Evolutionary conservation across 2,113 vertebrate species (phyloP).

Genomic region (Charadrius vociferus): DNA sequence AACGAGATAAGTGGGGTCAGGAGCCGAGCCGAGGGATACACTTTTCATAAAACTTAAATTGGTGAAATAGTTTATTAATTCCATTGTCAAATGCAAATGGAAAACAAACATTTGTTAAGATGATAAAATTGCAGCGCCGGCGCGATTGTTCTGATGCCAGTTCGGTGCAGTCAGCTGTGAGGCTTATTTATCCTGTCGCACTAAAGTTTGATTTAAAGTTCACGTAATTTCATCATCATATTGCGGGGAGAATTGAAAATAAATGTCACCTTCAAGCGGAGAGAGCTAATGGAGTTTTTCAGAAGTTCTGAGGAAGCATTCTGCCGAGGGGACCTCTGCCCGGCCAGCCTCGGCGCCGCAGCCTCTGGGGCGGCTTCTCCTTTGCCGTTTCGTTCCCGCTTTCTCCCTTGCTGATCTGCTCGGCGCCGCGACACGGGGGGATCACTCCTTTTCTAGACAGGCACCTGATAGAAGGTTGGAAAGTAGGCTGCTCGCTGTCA

Average conservation of each 20-base stretch:
- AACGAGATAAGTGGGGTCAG: not conserved
- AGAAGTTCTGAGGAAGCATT: not conserved
- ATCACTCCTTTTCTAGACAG: not conserved
- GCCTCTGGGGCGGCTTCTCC: not conserved
- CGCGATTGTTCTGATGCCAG: not conserved
- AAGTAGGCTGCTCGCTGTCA: not conserved
- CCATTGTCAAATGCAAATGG: conserved; percentile 58
- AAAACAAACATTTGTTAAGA: conserved; percentile 67
- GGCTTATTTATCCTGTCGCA: not conserved
- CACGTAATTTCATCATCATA: not conserved
- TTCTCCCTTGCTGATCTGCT: not conserved
- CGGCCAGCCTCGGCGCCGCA: not conserved
- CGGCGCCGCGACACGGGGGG: fast-evolving
- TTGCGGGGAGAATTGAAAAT: conserved; percentile 56
- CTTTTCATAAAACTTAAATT: conserved; percentile 25
- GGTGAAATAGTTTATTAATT: conserved; percentile 50
- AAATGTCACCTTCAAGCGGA: conserved; percentile 27
- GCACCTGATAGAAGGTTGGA: fast-evolving
- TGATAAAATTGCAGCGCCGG: conserved; percentile 6
- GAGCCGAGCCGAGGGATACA: not conserved
- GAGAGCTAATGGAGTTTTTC: conserved; percentile 1
- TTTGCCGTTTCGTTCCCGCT: not conserved
- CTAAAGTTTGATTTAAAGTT: conserved; percentile 61
- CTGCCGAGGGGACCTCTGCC: not conserved
- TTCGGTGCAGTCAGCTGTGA: not conserved